These are phyloP conservation scores for Leuctra nigra DNA, from an alignment of 2,888 invertebrate species.

Conservation along the genomic window DNA sequence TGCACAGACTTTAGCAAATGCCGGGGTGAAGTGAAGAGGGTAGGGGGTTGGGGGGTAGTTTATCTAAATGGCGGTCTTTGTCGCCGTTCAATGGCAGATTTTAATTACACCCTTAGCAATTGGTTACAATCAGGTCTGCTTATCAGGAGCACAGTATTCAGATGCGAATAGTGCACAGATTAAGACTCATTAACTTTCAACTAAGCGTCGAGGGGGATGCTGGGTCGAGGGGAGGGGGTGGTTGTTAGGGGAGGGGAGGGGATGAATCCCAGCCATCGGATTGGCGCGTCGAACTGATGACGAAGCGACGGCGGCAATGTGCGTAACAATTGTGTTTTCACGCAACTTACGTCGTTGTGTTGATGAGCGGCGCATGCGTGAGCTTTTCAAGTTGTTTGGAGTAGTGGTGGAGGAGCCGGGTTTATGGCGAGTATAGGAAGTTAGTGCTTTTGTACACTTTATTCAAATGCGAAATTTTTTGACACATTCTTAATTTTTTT, in stretches of 20 bases:
- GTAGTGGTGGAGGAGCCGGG: neutral
- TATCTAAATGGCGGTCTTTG: constrained; percentile 25
- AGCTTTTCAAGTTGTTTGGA: too few species aligned
- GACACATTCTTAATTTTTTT: too few species aligned
- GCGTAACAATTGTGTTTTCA: constrained; percentile 14
- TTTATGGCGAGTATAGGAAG: neutral
- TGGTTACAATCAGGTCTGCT: constrained; percentile 28
- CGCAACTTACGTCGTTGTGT: neutral
- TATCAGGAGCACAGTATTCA: constrained; percentile 21
- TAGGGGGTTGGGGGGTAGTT: constrained; percentile 2
- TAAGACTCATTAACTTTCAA: constrained; percentile 24
- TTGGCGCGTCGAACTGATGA: constrained; percentile 7
- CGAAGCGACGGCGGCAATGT: constrained; percentile 1
- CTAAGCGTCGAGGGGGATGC: constrained; percentile 14
- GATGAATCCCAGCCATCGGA: neutral
- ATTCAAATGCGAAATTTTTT: too few species aligned
- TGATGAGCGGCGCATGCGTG: too few species aligned
- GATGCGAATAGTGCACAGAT: constrained; percentile 7
- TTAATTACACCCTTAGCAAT: constrained; percentile 28
- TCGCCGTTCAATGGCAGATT: constrained; percentile 27
- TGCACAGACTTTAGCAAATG: too few species aligned
- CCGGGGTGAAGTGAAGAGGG: too few species aligned
- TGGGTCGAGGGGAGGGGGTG: neutral
- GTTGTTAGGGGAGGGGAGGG: constrained; percentile 9
- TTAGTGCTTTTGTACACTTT: too few species aligned